Base-by-base conservation (phyloP, 2,113 vertebrate species). In the Tenrec ecaudatus region DNA sequence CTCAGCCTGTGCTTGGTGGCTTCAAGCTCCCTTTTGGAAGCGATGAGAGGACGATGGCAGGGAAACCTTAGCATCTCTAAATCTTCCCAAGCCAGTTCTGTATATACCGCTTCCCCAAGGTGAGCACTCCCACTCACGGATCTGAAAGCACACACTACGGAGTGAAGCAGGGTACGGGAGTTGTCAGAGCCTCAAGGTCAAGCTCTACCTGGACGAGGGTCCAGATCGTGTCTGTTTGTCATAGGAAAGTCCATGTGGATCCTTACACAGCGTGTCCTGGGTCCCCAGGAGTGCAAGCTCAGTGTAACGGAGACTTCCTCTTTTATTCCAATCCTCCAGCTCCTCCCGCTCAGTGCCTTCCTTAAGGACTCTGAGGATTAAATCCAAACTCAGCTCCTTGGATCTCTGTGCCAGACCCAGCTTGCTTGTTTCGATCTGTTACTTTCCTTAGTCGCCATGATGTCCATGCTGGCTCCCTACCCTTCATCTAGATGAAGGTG, bases 1-100 rank as follows among this genome's bases (percentile, higher is more conserved):
- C 85, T 94, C 75, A 79, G n/a, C 57, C 53, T 64, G 27, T 86
- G 71, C 62, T 92, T 16, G 31, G 22, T 76, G 2, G 36, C 19
- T 81, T 71, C n/a, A 15, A 33, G 58, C 82, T 89, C 22, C 80
- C 43, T 77, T 76, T 90, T 23, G 12, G 11, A 92, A 95, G 22
- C 4, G 20, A 2, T 20, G 57, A 25, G 36, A 68, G 73, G 36
- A n/a, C 4, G 19, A 23, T 14, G 33, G 58, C 68, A 66, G 4
- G 25, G 5, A 76, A 80, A 33, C 33, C 57, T 89, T 25, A 60
- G 53, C n/a, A 29, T 75, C 27, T 82, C 64, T 86, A 53, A 27
- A 36, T 66, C 17, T 92, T 88, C 82, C 64, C 4, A 88, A 80
- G 43, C 22, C 58, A 47, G 2, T 27, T 92, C 64, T 82, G 79